Conservation (phyloP, 1,140 invertebrate species). For the Myzus persicae region DNA sequence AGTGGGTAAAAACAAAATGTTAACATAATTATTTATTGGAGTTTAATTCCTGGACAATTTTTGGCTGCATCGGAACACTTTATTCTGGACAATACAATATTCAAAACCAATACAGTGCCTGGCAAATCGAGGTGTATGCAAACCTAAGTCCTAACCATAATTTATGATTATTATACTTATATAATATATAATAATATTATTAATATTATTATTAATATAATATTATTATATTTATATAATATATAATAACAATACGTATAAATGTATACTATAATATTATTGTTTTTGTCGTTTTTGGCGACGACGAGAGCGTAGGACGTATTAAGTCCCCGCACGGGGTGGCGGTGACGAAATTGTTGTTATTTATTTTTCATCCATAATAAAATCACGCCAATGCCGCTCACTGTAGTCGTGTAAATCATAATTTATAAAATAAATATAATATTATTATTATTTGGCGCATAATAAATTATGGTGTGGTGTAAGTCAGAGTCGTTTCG, state of each 20-base stretch:
- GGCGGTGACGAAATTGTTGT: background rate
- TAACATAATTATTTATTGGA: background rate
- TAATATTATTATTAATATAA: too few species aligned
- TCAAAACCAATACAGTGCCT: background rate
- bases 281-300: background rate
- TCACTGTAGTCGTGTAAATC: background rate
- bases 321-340: too few species aligned
- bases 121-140: too few species aligned
- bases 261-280: background rate
- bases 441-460: background rate
- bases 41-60: background rate
- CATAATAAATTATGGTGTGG: background rate
- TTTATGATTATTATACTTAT: too few species aligned
- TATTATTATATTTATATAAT: too few species aligned
- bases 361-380: background rate
- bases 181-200: too few species aligned
- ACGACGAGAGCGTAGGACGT: too few species aligned
- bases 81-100: background rate
- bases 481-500: conserved; percentile 5
- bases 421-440: conserved; percentile 4
- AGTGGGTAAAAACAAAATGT: background rate
- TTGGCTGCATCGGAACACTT: background rate
- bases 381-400: background rate
- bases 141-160: background rate
- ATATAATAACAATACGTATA: too few species aligned